Base-by-base conservation (phyloP, 2,797 vertebrate genomes). In the Sciaenops ocellatus region DNA sequence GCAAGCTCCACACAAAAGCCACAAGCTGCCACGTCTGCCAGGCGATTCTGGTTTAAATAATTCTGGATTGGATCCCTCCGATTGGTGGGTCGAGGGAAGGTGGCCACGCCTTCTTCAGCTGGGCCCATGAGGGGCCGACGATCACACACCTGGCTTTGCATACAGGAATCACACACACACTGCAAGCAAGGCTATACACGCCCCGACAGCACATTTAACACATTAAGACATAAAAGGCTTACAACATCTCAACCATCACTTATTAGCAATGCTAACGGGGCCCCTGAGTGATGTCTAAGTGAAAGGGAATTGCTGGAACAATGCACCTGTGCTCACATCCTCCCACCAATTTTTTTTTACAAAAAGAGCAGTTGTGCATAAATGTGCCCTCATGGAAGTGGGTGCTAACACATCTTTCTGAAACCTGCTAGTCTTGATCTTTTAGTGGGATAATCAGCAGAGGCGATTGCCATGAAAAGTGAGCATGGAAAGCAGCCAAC, bases 401-500 rank as follows among this genome's bases (percentile, higher is more conserved):
- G 63, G 16, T 86, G 77, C 84, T 73, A 78, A 85, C 76, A 83
- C 85, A 55, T 80, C 70, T 67, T 63, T 85, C 73, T 76, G 75
- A 84, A 91, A 85, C 64, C 76, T 17, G 54, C 62, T 73, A 48
- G 52, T 85, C 82, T 94, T 94, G 87, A 94, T 93, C 87, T 85
- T 84, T 85, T 76, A 81, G 80, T 50, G 13, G 41, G 85, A 87
- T 91, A 87, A 93, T 91, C 79, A 85, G 56, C 50, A 42, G 78
- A 9, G 75, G 79, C 85, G 79, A 90, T 88, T 88, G 87, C 73
- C 78, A 79, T 65, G 72, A 88, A 86, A 86, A 78, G 76, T 79
- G 83, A 81, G 7, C 38, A 38, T 38, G 38, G 64, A 30, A 77
- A 87, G 74, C 76, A 22, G 72, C 59, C 73, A 79, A 80, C 59